These are phyloP conservation scores for Climacteris rufus DNA, from an alignment of 2,113 vertebrate species.

Conservation along the genomic window DNA sequence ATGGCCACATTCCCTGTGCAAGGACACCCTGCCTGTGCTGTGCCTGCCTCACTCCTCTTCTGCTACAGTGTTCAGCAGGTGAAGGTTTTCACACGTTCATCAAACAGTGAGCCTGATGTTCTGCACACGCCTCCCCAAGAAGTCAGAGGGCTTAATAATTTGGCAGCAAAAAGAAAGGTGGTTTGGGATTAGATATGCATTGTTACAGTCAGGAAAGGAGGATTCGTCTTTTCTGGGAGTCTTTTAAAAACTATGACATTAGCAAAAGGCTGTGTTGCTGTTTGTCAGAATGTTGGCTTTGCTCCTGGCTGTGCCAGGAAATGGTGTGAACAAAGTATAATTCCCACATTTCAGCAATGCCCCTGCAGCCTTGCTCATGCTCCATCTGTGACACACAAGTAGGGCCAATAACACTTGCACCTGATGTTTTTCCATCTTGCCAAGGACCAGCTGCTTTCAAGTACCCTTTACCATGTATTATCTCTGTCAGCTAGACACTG, in stretches of 20 bases:
- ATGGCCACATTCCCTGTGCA: rapidly evolving
- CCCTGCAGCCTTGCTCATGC: not conserved
- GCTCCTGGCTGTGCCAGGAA: not conserved
- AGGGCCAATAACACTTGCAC: not conserved
- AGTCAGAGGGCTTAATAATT: not conserved
- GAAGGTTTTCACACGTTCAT: rapidly evolving
- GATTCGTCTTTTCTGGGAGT: not conserved
- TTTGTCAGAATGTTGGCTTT: not conserved
- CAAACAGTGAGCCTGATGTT: not conserved
- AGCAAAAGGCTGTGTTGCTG: not conserved
- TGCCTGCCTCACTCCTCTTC: not conserved
- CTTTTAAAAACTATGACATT: not conserved
- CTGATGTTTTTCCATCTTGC: not conserved
- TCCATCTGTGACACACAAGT: not conserved
- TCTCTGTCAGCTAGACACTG: not conserved
- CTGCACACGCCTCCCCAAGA: not conserved
- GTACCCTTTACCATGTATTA: not conserved
- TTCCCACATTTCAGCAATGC: not conserved
- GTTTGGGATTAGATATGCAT: not conserved
- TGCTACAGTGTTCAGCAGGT: rapidly evolving
- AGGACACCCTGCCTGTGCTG: rapidly evolving
- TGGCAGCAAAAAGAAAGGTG: not conserved
- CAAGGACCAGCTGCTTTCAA: not conserved
- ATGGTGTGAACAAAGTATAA: not conserved
- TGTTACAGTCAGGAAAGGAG: not conserved